Percentiles rank a stretch among this genome's conserved stretches.
Evolutionary conservation across 2,888 invertebrate species (phyloP).

Genomic region (Tanytarsus gracilentus): DNA sequence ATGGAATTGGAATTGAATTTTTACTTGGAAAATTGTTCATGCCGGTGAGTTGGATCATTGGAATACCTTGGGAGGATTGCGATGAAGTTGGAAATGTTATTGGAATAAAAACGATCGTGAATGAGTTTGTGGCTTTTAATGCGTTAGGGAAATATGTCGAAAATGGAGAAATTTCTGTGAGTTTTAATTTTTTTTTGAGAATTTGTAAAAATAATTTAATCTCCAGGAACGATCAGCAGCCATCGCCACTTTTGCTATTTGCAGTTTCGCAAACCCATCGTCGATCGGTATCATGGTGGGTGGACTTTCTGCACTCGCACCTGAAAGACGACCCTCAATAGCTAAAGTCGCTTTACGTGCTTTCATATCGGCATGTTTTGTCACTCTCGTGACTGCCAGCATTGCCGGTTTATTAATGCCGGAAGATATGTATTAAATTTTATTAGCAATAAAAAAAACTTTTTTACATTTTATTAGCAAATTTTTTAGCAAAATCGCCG

Average conservation of each 20-base stretch:
- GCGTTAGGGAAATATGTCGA: slow-evolving; percentile 57
- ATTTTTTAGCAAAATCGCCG: too few species aligned
- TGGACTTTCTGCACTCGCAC: slow-evolving; percentile 65
- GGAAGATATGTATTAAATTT: slow-evolving; percentile 44
- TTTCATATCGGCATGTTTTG: slow-evolving; percentile 69
- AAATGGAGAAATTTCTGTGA: slow-evolving; percentile 49
- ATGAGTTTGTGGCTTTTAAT: slow-evolving; percentile 87
- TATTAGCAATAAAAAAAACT: too few species aligned
- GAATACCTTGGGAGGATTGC: slow-evolving; percentile 56
- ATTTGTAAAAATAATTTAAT: neutral
- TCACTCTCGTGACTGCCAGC: slow-evolving; percentile 82
- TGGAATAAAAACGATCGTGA: slow-evolving; percentile 81
- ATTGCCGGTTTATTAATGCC: slow-evolving; percentile 63
- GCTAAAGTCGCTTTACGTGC: slow-evolving; percentile 65
- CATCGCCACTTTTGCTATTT: slow-evolving; percentile 83
- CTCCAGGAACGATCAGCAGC: slow-evolving; percentile 63
- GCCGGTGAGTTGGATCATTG: slow-evolving; percentile 85
- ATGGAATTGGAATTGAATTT: slow-evolving; percentile 56
- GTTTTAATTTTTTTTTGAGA: slow-evolving; percentile 31
- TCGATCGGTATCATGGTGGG: slow-evolving; percentile 81
- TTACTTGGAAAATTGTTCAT: slow-evolving; percentile 82
- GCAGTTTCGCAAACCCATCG: slow-evolving; percentile 85
- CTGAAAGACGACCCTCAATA: slow-evolving; percentile 57
- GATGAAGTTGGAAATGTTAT: slow-evolving; percentile 69
- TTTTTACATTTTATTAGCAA: too few species aligned